Evolutionary conservation across 2,797 vertebrate species (phyloP), one percentile per base, ranked within the genome.

Genomic region (Crenichthys baileyi): DNA sequence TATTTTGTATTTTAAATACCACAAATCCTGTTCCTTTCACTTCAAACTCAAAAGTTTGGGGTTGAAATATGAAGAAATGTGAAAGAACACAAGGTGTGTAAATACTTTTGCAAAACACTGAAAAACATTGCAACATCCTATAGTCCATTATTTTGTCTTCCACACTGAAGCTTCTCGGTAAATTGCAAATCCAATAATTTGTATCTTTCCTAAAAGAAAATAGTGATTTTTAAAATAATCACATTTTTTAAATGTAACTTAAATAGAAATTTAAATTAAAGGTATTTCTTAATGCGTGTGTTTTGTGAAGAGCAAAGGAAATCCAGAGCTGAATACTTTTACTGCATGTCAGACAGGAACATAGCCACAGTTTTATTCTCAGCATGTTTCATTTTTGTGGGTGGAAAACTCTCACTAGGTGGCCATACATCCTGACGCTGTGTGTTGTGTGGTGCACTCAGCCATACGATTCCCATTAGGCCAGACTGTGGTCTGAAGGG

Each of bases 381-480:
- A 80, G 77, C 61, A 61, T 72, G 88, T 85, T 90, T 91, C 77
- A 92, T 92, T 92, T 94, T 86, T 86, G 80, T 75, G 53, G 85
- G 87, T 90, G 87, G 80, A 93, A 87, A 60, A 63, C 83, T 88
- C 89, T 91, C 85, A 82, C 80, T 86, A 31, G 82, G 80, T 82
- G 85, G 79, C 84, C 82, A 83, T 88, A 87, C 88, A 89, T 91
- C 84, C 86, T 83, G 77, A 85, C 77, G 80, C 46, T 74, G 63
- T 79, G 75, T 70, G 83, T 86, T 56, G 75, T 78, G 80, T 80
- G 81, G 83, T 46, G 85, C 91, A 86, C 83, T 92, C 87, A 93
- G 85, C 91, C 92, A 84, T 90, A 82, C 85, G 80, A 94, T 93
- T 94, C 89, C 94, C 89, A 95, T 95, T 93, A 94, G 87, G 74